A percentile compares a stretch with the other conserved stretches of the same genome.
Evolutionary conservation across 2,113 vertebrate genomes (phyloP).

Genomic region (Micromys minutus): DNA sequence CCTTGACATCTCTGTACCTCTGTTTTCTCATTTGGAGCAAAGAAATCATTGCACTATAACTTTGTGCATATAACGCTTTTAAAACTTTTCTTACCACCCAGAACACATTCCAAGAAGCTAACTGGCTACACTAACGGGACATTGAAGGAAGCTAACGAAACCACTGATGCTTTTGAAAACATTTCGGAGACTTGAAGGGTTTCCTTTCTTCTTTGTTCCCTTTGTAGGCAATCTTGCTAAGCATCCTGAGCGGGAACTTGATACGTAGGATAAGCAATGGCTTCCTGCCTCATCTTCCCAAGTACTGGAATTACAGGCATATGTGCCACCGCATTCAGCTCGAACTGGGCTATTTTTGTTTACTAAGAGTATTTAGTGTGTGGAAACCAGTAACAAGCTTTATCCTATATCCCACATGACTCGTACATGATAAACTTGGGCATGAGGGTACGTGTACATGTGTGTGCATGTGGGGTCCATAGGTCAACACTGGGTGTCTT

Average conservation of each 20-base stretch:
- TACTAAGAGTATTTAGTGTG: background rate
- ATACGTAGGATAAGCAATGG: fast-evolving
- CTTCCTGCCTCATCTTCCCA: background rate
- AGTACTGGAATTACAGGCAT: background rate
- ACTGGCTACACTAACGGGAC: background rate
- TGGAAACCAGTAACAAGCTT: background rate
- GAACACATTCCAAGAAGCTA: background rate
- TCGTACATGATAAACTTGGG: background rate
- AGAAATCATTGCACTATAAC: background rate
- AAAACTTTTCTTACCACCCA: background rate
- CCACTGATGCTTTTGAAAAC: background rate
- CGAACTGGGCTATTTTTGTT: background rate
- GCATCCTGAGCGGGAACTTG: background rate
- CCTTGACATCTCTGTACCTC: background rate
- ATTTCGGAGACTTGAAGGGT: background rate
- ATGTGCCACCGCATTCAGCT: background rate
- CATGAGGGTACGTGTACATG: background rate
- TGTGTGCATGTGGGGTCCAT: background rate
- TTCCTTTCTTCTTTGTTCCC: background rate
- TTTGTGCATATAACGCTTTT: background rate
- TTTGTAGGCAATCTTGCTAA: background rate
- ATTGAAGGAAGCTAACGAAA: background rate
- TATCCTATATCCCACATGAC: background rate
- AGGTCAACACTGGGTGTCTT: background rate
- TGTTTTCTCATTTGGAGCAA: background rate